These are phyloP conservation scores for Conus canariensis DNA, from an alignment of 2,888 invertebrate species.

Conservation along the genomic window DNA sequence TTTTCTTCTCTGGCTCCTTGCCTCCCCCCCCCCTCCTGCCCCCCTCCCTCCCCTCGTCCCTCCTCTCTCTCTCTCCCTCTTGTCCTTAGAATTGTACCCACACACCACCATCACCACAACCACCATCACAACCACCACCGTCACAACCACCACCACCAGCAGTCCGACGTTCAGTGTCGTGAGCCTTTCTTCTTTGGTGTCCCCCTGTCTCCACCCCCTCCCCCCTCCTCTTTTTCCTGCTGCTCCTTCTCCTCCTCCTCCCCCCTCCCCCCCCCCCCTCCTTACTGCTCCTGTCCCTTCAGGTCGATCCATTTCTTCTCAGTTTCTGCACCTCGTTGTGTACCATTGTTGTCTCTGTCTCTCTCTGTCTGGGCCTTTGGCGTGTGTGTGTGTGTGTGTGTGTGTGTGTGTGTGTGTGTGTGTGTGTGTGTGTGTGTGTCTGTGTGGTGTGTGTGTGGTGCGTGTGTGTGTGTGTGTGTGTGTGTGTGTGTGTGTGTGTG, in stretches of 20 bases:
- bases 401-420: no score
- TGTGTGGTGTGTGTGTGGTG: no score
- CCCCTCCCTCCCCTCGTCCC: neutral
- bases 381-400: neutral
- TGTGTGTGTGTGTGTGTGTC: no score
- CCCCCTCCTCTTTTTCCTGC: no score
- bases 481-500: no score
- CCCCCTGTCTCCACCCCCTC: neutral
- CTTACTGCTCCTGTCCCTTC: neutral
- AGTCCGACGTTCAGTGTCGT: neutral
- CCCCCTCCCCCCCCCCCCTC: neutral
- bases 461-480: no score
- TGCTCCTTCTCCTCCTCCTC: neutral
- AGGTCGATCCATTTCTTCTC: conserved; percentile 12
- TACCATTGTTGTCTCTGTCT: conserved; percentile 6
- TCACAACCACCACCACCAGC: no score
- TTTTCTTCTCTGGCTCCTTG: no score
- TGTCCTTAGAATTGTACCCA: neutral
- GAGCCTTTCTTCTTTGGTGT: neutral
- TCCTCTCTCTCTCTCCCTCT: neutral
- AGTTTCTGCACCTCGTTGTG: conserved; percentile 12
- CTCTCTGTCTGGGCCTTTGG: neutral
- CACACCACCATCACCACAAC: no score
- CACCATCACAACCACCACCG: no score
- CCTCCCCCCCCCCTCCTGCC: neutral